Conservation (phyloP, 2,113 vertebrate species). For the Zingel zingel region DNA sequence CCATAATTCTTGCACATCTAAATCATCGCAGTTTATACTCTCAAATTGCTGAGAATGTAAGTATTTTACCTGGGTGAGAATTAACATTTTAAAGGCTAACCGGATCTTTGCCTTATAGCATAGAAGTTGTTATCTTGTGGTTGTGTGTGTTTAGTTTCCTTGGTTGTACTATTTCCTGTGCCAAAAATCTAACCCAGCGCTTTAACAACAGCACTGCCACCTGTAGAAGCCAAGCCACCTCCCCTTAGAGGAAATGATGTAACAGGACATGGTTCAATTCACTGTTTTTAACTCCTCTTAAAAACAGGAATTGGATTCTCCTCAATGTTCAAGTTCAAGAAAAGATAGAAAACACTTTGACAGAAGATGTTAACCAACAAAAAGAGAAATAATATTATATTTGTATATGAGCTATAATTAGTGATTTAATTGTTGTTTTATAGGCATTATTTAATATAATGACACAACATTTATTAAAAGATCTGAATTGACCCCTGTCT, state of each 20-base stretch:
- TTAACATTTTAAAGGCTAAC: constrained; percentile 76
- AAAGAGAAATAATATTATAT: constrained; percentile 17
- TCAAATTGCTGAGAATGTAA: constrained; percentile 67
- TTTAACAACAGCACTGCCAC: constrained; percentile 77
- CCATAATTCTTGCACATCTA: constrained; percentile 28
- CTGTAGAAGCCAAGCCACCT: constrained; percentile 56
- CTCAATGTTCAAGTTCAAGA: constrained; percentile 15
- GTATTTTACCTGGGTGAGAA: constrained; percentile 65
- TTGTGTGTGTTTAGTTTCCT: constrained; percentile 58
- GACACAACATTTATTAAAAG: constrained; percentile 13
- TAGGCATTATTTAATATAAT: constrained; percentile 43
- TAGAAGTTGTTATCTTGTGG: constrained; percentile 52
- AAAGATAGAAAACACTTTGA: constrained; percentile 10
- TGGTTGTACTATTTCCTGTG: constrained; percentile 68
- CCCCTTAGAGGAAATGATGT: constrained; percentile 49
- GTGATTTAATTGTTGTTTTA: constrained; percentile 29
- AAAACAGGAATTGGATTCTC: constrained; percentile 23
- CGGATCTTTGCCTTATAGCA: constrained; percentile 32
- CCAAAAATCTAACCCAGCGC: constrained; percentile 81
- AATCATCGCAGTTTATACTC: constrained; percentile 43
- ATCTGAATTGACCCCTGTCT: constrained; percentile 67
- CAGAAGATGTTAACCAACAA: constrained; percentile 16
- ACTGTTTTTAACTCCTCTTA: constrained; percentile 10
- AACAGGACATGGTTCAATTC: constrained; percentile 65
- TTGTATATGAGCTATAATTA: constrained; percentile 16